Percentiles rank a stretch among this genome's conserved stretches.
Conservation (phyloP, 2,113 vertebrate genomes). For the Vidua macroura region DNA sequence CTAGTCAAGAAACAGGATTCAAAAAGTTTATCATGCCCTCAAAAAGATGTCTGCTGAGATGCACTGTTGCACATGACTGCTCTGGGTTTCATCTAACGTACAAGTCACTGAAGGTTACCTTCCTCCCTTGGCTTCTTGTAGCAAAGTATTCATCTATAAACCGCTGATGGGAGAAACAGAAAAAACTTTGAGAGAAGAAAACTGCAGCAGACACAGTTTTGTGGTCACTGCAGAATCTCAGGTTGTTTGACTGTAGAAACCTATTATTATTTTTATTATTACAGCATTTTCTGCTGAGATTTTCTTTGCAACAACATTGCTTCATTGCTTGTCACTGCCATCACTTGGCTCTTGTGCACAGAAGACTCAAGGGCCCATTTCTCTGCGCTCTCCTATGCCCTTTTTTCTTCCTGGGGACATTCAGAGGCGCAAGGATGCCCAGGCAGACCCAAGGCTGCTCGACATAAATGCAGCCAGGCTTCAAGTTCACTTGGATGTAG, state of each 20-base stretch:
- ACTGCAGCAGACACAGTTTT: not conserved
- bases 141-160: not conserved
- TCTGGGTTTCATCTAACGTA: not conserved
- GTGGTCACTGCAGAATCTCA: not conserved
- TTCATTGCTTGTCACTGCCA: not conserved
- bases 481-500: not conserved
- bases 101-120: not conserved
- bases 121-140: not conserved
- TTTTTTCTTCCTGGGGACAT: not conserved
- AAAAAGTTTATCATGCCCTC: not conserved
- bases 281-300: not conserved
- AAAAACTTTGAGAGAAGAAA: not conserved
- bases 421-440: accelerated
- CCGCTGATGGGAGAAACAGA: not conserved
- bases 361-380: not conserved
- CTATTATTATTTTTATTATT: not conserved
- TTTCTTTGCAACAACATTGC: not conserved
- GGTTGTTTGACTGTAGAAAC: not conserved
- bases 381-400: not conserved
- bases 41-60: accelerated
- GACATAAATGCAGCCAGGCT: not conserved
- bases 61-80: not conserved
- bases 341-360: accelerated
- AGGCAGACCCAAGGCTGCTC: not conserved
- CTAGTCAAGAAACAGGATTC: not conserved